phyloP scores from a whole-genome alignment of 2,888 invertebrate species.

The Carabus problematicus region DNA sequence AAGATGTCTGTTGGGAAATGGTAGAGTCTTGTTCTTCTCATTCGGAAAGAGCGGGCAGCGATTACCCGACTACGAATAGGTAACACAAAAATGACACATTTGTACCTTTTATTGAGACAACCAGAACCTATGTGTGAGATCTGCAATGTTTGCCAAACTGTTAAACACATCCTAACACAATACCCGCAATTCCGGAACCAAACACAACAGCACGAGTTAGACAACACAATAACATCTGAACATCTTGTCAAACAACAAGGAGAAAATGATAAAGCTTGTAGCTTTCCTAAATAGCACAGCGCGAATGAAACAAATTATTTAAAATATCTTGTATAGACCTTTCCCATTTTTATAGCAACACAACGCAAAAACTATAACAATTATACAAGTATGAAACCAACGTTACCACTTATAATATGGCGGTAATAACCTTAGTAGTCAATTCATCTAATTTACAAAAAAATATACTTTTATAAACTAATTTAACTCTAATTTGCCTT shows the following conservation, averaged over 20 bases:
- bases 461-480: too few relatives aligned
- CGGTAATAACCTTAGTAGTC: too few relatives aligned
- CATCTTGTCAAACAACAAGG: conserved; percentile 16
- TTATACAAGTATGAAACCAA: too few relatives aligned
- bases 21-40: conserved; percentile 1
- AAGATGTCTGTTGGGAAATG: conserved; percentile 12
- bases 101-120: not conserved
- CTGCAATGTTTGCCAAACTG: conserved; percentile 13
- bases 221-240: not conserved
- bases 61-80: conserved; percentile 13
- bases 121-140: not conserved
- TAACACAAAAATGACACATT: conserved; percentile 6
- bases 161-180: conserved; percentile 10
- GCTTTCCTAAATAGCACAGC: too few relatives aligned
- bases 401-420: too few relatives aligned
- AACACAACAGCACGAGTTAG: conserved; percentile 14
- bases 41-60: conserved; percentile 14
- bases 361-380: too few relatives aligned
- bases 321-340: too few relatives aligned
- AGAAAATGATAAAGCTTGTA: too few relatives aligned
- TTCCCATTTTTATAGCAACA: too few relatives aligned
- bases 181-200: not conserved
- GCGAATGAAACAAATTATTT: too few relatives aligned
- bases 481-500: too few relatives aligned
- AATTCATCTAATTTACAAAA: too few relatives aligned